Conservation (phyloP, 37 sponge, comb jelly and placozoan genomes). For the Spongia lamella region DNA sequence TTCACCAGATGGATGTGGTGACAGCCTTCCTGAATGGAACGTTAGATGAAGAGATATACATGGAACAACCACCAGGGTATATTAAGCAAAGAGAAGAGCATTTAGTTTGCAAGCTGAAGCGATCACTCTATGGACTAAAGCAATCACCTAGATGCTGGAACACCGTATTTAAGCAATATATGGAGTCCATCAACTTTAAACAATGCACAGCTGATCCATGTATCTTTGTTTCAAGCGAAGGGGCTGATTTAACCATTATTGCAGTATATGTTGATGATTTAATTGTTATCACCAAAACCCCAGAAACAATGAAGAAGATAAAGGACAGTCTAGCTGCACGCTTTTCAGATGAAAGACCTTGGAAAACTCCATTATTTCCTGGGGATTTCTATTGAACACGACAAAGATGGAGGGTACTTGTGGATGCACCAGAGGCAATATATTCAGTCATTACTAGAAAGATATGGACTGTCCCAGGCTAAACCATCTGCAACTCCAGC, state of each 20-base stretch:
- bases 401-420: too few relatives aligned
- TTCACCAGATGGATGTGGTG: too few relatives aligned
- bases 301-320: background rate
- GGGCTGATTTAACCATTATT: background rate
- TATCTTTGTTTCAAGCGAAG: background rate
- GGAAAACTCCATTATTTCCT: background rate
- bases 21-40: slow-evolving; percentile 58
- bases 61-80: slow-evolving; percentile 57
- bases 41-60: slow-evolving; percentile 48
- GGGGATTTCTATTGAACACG: too few relatives aligned
- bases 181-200: slow-evolving; percentile 7
- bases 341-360: slow-evolving; percentile 1
- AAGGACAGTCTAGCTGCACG: background rate
- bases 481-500: too few relatives aligned
- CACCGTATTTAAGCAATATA: slow-evolving; percentile 10
- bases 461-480: too few relatives aligned
- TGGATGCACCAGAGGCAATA: too few relatives aligned
- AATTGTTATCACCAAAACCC: background rate
- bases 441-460: too few relatives aligned
- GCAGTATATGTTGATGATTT: slow-evolving; percentile 13
- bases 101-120: slow-evolving; percentile 42
- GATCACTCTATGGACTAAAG: slow-evolving; percentile 54
- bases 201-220: slow-evolving; percentile 40
- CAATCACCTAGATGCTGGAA: slow-evolving; percentile 53
- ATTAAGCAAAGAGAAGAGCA: slow-evolving; percentile 27